phyloP scores from a whole-genome alignment of 1,140 invertebrate species.

The Metaphire vulgaris region DNA sequence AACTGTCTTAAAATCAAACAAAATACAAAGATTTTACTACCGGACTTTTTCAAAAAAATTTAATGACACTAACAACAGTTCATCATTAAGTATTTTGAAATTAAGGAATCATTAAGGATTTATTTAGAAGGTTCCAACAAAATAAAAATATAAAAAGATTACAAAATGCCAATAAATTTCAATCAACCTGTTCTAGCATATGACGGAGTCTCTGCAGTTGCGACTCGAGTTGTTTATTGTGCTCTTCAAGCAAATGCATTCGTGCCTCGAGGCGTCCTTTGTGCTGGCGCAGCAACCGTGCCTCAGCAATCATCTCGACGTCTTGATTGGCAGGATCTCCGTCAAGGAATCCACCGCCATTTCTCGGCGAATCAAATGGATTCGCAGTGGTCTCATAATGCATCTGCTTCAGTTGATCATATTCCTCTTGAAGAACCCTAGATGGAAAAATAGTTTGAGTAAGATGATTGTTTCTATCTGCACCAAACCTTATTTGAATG shows the following conservation, averaged over 20 bases:
- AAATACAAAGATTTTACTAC: too few species aligned
- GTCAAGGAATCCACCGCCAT: slow-evolving; percentile 33
- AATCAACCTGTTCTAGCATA: slow-evolving; percentile 70
- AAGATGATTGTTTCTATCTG: too few species aligned
- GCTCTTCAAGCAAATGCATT: slow-evolving; percentile 95
- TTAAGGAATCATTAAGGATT: too few species aligned
- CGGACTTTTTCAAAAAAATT: too few species aligned
- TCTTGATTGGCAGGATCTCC: slow-evolving; percentile 49
- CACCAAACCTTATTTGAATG: too few species aligned
- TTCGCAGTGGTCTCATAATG: slow-evolving; percentile 32
- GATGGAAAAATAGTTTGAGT: background rate
- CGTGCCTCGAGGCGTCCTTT: slow-evolving; percentile 87
- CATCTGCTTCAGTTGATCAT: slow-evolving; percentile 63
- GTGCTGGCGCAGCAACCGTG: slow-evolving; percentile 81
- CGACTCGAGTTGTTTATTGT: slow-evolving; percentile 73
- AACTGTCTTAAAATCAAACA: too few species aligned
- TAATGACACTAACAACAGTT: too few species aligned
- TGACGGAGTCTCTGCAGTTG: slow-evolving; percentile 66
- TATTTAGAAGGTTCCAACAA: too few species aligned
- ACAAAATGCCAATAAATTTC: background rate
- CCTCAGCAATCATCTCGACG: slow-evolving; percentile 88
- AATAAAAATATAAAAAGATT: too few species aligned
- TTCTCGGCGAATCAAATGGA: slow-evolving; percentile 32
- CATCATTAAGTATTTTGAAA: too few species aligned
- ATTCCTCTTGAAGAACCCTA: slow-evolving; percentile 79